phyloP scores from a whole-genome alignment of 2,888 invertebrate genomes.

The Nephrotoma appendiculata region DNA sequence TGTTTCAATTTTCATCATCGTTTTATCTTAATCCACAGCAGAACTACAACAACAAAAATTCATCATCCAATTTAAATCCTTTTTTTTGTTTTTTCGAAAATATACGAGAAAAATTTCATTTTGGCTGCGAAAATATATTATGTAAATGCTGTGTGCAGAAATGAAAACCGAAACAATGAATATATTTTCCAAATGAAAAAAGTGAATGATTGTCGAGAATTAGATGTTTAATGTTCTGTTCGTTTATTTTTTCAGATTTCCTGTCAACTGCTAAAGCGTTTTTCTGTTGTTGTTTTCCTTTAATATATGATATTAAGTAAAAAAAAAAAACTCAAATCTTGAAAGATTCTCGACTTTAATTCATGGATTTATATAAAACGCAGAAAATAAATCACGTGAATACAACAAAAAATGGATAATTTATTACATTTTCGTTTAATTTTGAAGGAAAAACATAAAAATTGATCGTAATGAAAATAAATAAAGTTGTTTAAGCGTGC shows the following conservation, averaged over 20 bases:
- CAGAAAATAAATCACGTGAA: background rate
- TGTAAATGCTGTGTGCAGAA: background rate
- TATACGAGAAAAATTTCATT: background rate
- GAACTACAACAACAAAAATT: background rate
- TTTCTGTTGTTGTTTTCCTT: background rate
- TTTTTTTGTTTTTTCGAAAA: background rate
- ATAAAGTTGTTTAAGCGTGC: background rate
- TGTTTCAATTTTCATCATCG: background rate
- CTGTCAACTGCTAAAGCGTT: background rate
- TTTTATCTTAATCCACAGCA: background rate
- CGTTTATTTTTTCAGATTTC: background rate
- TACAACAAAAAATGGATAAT: background rate
- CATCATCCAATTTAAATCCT: background rate
- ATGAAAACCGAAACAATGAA: background rate
- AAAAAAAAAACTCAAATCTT: background rate
- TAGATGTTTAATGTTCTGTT: background rate
- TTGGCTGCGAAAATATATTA: background rate
- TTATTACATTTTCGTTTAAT: background rate
- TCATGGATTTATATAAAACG: background rate
- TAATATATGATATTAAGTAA: background rate
- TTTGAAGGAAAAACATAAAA: background rate
- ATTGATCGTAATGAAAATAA: background rate
- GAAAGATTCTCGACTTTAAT: background rate
- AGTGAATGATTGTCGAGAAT: background rate
- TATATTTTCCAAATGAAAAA: background rate